Base-by-base conservation (phyloP, 2,888 invertebrate species). In the Hydrotaea cyrtoneurina region DNA sequence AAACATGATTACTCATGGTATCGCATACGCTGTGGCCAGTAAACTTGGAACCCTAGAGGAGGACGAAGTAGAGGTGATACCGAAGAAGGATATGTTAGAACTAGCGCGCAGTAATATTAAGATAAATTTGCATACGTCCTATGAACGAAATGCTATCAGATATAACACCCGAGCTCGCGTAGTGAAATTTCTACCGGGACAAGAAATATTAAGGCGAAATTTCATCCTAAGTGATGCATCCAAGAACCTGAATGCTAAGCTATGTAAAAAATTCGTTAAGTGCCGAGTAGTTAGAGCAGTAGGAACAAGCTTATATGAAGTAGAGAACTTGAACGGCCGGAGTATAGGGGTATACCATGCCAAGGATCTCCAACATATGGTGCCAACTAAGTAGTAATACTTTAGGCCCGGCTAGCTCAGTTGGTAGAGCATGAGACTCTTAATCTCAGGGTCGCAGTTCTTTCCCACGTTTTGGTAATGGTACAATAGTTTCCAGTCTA, bases 221-320 rank as follows among this genome's bases (percentile, higher is more conserved):
- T 79, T 79, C 26, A n/a, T 50, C 0, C 23, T 73, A 5, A 73
- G 73, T 13, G 64, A n/a, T n/a, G n/a, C n/a, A n/a, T n/a, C n/a
- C n/a, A n/a, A n/a, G n/a, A 73, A 15, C 46, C 62, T 4, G n/a
- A 73, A 2, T 73, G n/a, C n/a, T n/a, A n/a, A n/a, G n/a, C n/a
- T n/a, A n/a, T n/a, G n/a, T n/a, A n/a, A n/a, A n/a, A n/a, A 79
- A 36, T 73, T 79, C 11, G 72, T 73, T 0, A 79, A 72, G 7
- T 73, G 79, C 10, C 0, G 76, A 4, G 53, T 76, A 0, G 53
- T 53, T 3, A 64, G 15, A 15, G 31, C 0, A 7, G n/a, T 73
- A 2, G 72, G 79, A 1, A 62, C 62, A 13, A 53, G 79, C 39
- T 15, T 53, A 5, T 76, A 64, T 31, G 53, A 64, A n/a, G 19